phyloP scores from a whole-genome alignment of 2,888 invertebrate species.

The Hemithea aestivaria region DNA sequence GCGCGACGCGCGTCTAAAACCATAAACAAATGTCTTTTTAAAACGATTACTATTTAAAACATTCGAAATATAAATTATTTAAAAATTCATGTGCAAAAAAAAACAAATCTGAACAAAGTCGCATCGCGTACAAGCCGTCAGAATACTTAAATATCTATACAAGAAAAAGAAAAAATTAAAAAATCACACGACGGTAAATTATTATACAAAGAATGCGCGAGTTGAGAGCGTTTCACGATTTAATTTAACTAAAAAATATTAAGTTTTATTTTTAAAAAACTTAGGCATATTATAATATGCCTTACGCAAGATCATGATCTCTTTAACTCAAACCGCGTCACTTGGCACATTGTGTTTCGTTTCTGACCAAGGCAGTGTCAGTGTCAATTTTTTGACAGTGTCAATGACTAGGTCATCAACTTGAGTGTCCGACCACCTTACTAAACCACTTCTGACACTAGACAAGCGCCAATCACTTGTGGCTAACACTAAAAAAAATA shows the following conservation, averaged over 20 bases:
- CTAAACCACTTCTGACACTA: too few species aligned
- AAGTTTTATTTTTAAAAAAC: constrained; percentile 9
- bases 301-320: constrained; percentile 2
- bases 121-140: constrained; percentile 19
- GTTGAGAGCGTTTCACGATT: constrained; percentile 25
- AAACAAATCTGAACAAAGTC: constrained; percentile 14
- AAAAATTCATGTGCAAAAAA: constrained; percentile 21
- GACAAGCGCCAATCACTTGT: too few species aligned
- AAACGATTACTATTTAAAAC: constrained; percentile 18
- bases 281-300: constrained; percentile 2
- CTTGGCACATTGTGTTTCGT: constrained; percentile 16
- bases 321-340: constrained; percentile 7
- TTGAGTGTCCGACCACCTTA: too few species aligned
- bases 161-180: constrained; percentile 34
- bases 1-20: constrained; percentile 29
- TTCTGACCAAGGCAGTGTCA: too few species aligned
- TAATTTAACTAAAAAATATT: constrained; percentile 30
- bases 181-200: constrained; percentile 35
- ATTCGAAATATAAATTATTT: constrained; percentile 21
- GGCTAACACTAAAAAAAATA: too few species aligned
- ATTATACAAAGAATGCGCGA: constrained; percentile 38
- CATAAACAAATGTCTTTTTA: constrained; percentile 31
- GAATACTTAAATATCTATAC: constrained; percentile 24
- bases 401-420: too few species aligned
- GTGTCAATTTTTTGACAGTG: background rate